Conservation (phyloP, 2,113 vertebrate genomes). For the Cyprinodon brontotheroides region DNA sequence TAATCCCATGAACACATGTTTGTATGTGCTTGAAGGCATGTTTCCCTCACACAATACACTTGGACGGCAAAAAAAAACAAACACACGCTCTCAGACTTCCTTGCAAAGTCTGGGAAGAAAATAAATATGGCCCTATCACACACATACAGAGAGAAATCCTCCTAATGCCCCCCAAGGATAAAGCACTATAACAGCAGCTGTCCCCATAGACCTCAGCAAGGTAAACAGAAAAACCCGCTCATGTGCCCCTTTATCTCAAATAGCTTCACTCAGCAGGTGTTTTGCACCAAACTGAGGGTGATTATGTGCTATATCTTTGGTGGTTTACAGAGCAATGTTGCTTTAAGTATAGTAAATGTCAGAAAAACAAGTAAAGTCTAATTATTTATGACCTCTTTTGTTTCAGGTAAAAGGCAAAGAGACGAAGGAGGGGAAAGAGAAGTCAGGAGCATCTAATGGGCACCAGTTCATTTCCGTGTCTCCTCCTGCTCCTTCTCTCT, state of each 20-base stretch:
- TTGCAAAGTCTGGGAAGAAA: slow-evolving; percentile 53
- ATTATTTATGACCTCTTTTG: slow-evolving; percentile 21
- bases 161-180: slow-evolving; percentile 25
- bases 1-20: slow-evolving; percentile 28
- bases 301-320: not conserved
- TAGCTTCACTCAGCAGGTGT: slow-evolving; percentile 61
- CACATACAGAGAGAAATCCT: slow-evolving; percentile 41
- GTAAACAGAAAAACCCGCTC: slow-evolving; percentile 50
- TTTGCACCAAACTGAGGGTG: slow-evolving; percentile 23
- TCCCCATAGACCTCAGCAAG: slow-evolving; percentile 48
- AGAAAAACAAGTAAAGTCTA: not conserved
- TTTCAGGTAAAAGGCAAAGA: slow-evolving; percentile 89
- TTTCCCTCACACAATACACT: slow-evolving; percentile 29
- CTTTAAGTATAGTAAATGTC: slow-evolving; percentile 26
- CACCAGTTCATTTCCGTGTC: slow-evolving; percentile 85
- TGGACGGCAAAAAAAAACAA: slow-evolving; percentile 36
- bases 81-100: slow-evolving; percentile 49
- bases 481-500: slow-evolving; percentile 81
- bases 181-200: slow-evolving; percentile 45
- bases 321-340: slow-evolving; percentile 18
- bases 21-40: slow-evolving; percentile 27
- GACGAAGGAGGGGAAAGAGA: slow-evolving; percentile 86
- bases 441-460: slow-evolving; percentile 69
- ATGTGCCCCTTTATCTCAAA: slow-evolving; percentile 48
- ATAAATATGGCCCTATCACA: slow-evolving; percentile 53